Conservation (phyloP, 2,797 vertebrate genomes). For the Amblyraja radiata region DNA sequence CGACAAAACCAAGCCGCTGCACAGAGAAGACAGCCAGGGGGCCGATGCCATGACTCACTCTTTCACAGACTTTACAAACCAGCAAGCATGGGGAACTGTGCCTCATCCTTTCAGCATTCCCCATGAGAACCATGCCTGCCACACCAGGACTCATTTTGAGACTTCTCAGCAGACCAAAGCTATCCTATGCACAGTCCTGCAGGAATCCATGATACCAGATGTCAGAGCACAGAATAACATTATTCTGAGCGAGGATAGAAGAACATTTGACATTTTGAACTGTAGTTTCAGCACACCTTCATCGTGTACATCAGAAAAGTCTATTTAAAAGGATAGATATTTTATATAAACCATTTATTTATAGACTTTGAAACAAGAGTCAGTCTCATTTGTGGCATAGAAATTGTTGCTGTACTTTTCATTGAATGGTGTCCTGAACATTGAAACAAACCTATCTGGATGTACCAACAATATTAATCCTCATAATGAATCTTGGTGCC, state of each 20-base stretch:
- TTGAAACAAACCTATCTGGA: not conserved
- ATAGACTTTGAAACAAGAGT: not conserved
- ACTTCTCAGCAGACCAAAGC: constrained; percentile 40
- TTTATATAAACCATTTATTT: not conserved
- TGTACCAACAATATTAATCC: not conserved
- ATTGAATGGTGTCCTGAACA: not conserved
- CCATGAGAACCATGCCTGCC: constrained; percentile 43
- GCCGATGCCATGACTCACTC: constrained; percentile 42
- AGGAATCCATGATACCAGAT: not conserved
- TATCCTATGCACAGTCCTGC: not conserved
- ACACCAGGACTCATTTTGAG: constrained; percentile 43
- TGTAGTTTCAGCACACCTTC: constrained; percentile 32
- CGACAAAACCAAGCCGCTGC: constrained; percentile 46
- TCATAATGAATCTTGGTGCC: not conserved
- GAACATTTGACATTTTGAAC: constrained; percentile 35
- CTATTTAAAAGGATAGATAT: not conserved
- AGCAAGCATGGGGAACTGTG: constrained; percentile 62
- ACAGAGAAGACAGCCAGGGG: constrained; percentile 31
- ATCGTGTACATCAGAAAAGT: not conserved
- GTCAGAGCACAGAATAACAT: not conserved
- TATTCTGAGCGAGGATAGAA: not conserved
- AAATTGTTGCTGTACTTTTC: not conserved
- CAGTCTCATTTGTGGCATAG: not conserved
- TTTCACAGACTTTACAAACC: constrained; percentile 55
- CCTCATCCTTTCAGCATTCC: constrained; percentile 64